Conservation (phyloP, 1,140 invertebrate genomes). For the Drosophila repleta region DNA sequence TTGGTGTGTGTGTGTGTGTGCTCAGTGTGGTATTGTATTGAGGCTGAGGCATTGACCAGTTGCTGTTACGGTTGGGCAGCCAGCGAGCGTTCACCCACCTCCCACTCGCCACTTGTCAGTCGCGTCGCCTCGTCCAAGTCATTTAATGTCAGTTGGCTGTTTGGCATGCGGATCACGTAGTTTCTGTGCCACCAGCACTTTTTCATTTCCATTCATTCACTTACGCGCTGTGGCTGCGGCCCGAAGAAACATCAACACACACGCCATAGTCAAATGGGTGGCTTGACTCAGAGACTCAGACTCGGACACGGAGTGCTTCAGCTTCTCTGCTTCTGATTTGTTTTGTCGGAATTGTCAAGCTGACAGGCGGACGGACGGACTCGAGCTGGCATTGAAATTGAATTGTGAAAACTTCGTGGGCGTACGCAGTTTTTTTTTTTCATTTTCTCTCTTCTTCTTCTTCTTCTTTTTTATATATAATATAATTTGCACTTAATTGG, state of each 20-base stretch:
- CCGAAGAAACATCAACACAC: conserved; percentile 12
- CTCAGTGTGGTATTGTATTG: conserved; percentile 19
- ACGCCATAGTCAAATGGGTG: neutral
- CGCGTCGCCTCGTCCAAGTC: conserved; percentile 29
- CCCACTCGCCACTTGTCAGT: conserved; percentile 35
- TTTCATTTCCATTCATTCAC: conserved; percentile 81
- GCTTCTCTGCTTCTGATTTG: conserved; percentile 26
- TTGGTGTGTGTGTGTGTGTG: conserved; percentile 4
- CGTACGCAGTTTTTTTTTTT: neutral
- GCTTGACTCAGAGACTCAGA: no score
- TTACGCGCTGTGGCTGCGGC: conserved; percentile 39
- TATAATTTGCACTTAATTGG: conserved; percentile 51
- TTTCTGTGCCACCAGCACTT: conserved; percentile 71
- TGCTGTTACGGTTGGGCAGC: neutral
- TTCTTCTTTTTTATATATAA: conserved; percentile 13
- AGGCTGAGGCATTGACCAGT: conserved; percentile 42
- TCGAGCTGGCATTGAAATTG: conserved; percentile 19
- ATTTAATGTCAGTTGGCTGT: conserved; percentile 45
- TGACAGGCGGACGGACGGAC: conserved; percentile 5
- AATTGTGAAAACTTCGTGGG: conserved; percentile 37
- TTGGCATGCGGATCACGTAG: conserved; percentile 75
- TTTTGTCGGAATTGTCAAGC: conserved; percentile 42
- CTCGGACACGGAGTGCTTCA: neutral
- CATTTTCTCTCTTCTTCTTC: neutral
- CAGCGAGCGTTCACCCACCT: neutral